Base-by-base conservation (phyloP, 2,888 invertebrate species). In the Microctonus hyperodae region DNA sequence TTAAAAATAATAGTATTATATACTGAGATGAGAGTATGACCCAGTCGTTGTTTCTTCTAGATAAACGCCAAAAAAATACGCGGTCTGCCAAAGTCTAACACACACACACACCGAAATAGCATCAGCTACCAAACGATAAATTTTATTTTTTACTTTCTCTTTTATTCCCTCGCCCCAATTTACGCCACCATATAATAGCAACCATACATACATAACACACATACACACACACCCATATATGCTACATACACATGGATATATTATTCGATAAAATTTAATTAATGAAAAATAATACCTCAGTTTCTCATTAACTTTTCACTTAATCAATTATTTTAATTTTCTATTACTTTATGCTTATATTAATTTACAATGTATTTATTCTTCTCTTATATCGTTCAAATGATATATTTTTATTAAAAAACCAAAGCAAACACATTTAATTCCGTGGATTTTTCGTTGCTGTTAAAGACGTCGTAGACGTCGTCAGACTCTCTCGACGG, bases 401-500 rank as follows among this genome's bases (percentile, higher is more conserved):
- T n/a, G n/a, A n/a, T n/a, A n/a, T n/a, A n/a, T n/a, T n/a, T 23
- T 44, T 44, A 44, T 11, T 13, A 25, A 23, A 0, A 10, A 51
- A 51, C 51, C 6, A 4, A 3, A 13, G 23, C 23, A 1, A 50
- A 51, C 25, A 23, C 2, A 13, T 51, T 23, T 25, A 23, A 23
- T 51, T 4, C 23, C 13, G 11, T 48, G 22, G 2, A 2, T 51
- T 51, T 51, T 11, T 25, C 2, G 22, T 25, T n/a, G 11, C 2
- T 13, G 10, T 25, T 9, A 10, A 23, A 1, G 25, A 10, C 6
- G 16, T 51, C 10, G 25, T 23, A 13, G 1, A 11, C 6, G 25
- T 51, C 10, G 6, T 44, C n/a, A n/a, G 13, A 11, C 51, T 10
- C 63, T 65, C 69, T 65, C 76, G 72, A 68, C 75, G 78, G 76